A percentile compares a stretch with the other conserved stretches of the same genome.
phyloP scores from a whole-genome alignment of 2,888 invertebrate genomes.

The Lamellibrachia columna region DNA sequence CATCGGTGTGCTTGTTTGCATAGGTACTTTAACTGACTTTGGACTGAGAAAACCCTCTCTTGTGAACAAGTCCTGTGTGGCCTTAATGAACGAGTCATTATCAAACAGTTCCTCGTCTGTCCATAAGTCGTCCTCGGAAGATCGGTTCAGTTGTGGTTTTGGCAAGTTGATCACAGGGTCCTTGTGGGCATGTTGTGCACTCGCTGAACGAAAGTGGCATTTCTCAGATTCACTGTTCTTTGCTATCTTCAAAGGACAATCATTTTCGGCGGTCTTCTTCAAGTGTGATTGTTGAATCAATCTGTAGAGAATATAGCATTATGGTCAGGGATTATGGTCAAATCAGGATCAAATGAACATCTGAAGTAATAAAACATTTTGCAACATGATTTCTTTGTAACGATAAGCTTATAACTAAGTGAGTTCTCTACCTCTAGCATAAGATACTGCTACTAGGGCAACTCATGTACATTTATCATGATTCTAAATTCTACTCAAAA shows the following conservation, averaged over 20 bases:
- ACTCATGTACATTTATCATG: no score
- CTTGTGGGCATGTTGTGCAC: background rate
- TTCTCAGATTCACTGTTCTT: background rate
- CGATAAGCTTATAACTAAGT: no score
- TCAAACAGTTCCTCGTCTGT: slow-evolving; percentile 30
- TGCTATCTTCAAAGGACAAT: background rate
- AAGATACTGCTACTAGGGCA: no score
- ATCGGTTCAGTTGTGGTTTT: background rate
- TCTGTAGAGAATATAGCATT: background rate
- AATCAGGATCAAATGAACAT: background rate
- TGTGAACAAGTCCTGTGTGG: slow-evolving; percentile 7
- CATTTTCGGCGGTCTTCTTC: background rate
- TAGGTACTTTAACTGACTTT: background rate
- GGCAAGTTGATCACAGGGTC: background rate
- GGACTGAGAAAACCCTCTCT: background rate
- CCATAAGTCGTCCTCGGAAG: slow-evolving; percentile 24
- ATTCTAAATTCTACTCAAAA: no score
- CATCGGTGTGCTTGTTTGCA: background rate
- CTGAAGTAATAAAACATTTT: background rate
- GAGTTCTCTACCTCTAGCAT: no score
- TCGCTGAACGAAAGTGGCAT: background rate
- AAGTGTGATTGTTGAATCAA: background rate
- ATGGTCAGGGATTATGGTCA: background rate
- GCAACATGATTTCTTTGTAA: background rate
- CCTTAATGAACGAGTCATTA: slow-evolving; percentile 25